A percentile compares a stretch with the other conserved stretches of the same genome.
phyloP scores from a whole-genome alignment of 2,113 vertebrate species.

The Anhinga rufa region DNA sequence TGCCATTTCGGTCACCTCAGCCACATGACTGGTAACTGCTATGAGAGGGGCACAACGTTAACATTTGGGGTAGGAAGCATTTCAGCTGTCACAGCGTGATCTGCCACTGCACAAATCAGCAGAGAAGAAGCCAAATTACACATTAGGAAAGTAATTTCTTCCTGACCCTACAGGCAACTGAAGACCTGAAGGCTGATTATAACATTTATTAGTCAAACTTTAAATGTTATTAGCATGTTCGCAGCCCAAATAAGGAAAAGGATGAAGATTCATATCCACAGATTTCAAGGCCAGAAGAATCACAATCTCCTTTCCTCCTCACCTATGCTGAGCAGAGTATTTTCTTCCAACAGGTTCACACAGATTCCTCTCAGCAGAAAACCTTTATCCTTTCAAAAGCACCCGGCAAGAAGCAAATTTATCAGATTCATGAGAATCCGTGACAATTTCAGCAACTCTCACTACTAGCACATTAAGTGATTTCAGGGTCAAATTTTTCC shows the following conservation, averaged over 20 bases:
- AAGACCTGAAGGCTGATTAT: neutral
- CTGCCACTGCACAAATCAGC: neutral
- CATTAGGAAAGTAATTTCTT: neutral
- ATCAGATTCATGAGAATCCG: neutral
- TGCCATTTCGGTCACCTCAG: neutral
- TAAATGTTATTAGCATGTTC: neutral
- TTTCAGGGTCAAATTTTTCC: neutral
- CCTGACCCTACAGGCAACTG: neutral
- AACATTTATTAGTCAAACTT: neutral
- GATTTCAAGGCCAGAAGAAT: neutral
- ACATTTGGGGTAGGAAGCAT: neutral
- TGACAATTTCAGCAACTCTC: neutral
- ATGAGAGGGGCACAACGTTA: fast-evolving
- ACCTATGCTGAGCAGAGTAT: neutral
- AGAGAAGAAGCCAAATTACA: constrained; percentile 8
- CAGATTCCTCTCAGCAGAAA: neutral
- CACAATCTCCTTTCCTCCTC: neutral
- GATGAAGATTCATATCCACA: neutral
- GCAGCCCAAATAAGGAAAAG: neutral
- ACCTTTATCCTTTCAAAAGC: neutral
- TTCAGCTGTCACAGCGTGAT: neutral
- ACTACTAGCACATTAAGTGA: neutral
- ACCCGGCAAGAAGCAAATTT: fast-evolving
- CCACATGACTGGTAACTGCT: neutral
- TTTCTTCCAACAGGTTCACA: neutral